Percentiles rank a stretch among this genome's conserved stretches.
phyloP scores from a whole-genome alignment of 2,797 vertebrate species.

The Dallia pectoralis region DNA sequence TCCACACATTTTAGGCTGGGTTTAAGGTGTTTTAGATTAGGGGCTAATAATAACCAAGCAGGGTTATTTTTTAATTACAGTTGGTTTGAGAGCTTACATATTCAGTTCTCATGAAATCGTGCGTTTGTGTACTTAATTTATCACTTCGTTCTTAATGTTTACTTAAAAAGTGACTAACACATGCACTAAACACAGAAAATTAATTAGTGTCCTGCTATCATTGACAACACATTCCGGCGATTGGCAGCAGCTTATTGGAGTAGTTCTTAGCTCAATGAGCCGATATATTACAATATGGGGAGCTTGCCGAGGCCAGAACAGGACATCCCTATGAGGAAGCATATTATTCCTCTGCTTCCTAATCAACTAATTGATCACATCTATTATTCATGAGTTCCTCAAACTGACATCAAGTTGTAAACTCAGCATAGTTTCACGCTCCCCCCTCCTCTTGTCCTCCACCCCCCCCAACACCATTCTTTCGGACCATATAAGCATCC shows the following conservation, averaged over 20 bases:
- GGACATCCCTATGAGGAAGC: slow-evolving; percentile 67
- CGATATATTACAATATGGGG: slow-evolving; percentile 62
- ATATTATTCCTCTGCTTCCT: slow-evolving; percentile 65
- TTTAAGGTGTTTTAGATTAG: too few relatives aligned
- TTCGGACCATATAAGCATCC: slow-evolving; percentile 67
- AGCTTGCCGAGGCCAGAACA: slow-evolving; percentile 45
- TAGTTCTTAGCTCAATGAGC: slow-evolving; percentile 60
- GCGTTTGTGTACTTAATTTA: slow-evolving; percentile 7
- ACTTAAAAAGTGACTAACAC: not conserved
- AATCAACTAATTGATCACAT: slow-evolving; percentile 75
- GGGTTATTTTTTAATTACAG: too few relatives aligned
- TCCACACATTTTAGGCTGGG: too few relatives aligned
- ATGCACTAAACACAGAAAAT: slow-evolving; percentile 2
- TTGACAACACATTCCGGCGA: slow-evolving; percentile 24
- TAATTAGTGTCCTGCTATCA: slow-evolving; percentile 30
- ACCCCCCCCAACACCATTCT: slow-evolving; percentile 55
- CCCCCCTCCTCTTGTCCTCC: slow-evolving; percentile 45
- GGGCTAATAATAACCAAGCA: too few relatives aligned
- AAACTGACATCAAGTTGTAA: slow-evolving; percentile 70
- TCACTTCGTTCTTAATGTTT: slow-evolving; percentile 7
- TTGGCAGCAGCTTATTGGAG: slow-evolving; percentile 47
- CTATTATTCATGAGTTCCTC: slow-evolving; percentile 73
- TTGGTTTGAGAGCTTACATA: too few relatives aligned
- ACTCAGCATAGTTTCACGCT: slow-evolving; percentile 59
- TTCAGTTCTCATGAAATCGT: too few relatives aligned